phyloP scores from a whole-genome alignment of 1,140 invertebrate genomes.

The Penaeus indicus region DNA sequence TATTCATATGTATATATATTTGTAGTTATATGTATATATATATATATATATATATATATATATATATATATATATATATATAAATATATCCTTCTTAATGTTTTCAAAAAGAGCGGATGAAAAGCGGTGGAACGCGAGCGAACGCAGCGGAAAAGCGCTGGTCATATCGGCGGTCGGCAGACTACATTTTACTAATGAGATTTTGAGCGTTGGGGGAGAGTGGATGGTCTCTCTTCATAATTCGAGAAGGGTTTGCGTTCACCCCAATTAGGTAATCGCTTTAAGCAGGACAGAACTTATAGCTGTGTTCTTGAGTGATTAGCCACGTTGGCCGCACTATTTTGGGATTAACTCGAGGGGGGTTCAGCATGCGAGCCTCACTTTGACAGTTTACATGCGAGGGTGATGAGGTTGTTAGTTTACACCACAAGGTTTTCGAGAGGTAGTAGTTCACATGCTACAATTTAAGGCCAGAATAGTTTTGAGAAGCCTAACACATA shows the following conservation, averaged over 20 bases:
- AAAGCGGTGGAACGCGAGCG: background rate
- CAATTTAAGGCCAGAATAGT: too few species aligned
- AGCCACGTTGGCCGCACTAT: too few species aligned
- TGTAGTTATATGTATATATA: too few species aligned
- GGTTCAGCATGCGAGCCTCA: too few species aligned
- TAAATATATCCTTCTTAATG: background rate
- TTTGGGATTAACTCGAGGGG: too few species aligned
- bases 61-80: background rate
- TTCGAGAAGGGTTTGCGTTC: slow-evolving; percentile 51
- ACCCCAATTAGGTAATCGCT: slow-evolving; percentile 60
- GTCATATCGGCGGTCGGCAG: slow-evolving; percentile 45
- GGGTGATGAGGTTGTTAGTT: too few species aligned
- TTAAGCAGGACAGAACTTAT: slow-evolving; percentile 42
- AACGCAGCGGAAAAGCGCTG: background rate
- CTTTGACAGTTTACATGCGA: too few species aligned
- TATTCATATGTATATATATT: too few species aligned
- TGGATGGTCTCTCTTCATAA: slow-evolving; percentile 45
- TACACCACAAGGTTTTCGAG: too few species aligned
- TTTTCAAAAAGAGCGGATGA: slow-evolving; percentile 7
- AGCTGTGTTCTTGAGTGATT: slow-evolving; percentile 7
- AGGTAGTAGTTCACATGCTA: too few species aligned
- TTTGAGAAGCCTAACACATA: too few species aligned
- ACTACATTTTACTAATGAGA: slow-evolving; percentile 62
- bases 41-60: too few species aligned
- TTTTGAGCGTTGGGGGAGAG: slow-evolving; percentile 50